Conservation (phyloP, 2,113 vertebrate species). For the Forbesichthys papilliferus region DNA sequence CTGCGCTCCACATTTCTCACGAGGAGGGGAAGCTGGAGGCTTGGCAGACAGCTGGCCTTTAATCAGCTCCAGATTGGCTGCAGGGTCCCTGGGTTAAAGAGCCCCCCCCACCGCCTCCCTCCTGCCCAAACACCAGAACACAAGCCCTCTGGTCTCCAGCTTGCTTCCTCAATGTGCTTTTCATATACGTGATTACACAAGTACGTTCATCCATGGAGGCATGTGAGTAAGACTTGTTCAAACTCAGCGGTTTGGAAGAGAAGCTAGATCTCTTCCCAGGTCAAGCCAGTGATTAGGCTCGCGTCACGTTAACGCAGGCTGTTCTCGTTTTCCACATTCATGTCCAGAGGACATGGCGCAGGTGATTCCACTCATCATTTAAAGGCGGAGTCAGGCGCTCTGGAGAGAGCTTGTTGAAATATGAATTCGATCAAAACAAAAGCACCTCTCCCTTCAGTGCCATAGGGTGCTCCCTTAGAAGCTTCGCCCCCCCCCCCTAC, state of each 20-base stretch:
- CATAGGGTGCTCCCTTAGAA: too few relatives aligned
- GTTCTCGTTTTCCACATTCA: constrained; percentile 16
- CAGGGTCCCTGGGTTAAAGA: constrained; percentile 56
- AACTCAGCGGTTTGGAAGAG: constrained; percentile 40
- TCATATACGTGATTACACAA: constrained; percentile 62
- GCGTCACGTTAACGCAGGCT: constrained; percentile 3
- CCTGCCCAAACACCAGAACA: constrained; percentile 48
- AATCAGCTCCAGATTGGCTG: constrained; percentile 86
- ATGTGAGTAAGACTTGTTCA: constrained; percentile 47
- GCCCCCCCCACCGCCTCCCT: constrained; percentile 1
- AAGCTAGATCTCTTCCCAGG: constrained; percentile 30
- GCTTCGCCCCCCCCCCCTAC: too few relatives aligned
- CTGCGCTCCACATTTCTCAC: constrained; percentile 66
- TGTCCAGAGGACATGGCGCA: constrained; percentile 8
- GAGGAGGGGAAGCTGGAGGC: constrained; percentile 34
- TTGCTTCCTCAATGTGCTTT: constrained; percentile 62
- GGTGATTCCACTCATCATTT: not conserved
- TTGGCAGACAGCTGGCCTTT: constrained; percentile 84
- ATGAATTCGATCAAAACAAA: too few relatives aligned
- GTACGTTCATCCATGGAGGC: constrained; percentile 59
- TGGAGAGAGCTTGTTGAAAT: too few relatives aligned
- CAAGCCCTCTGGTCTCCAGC: constrained; percentile 46
- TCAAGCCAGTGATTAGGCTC: constrained; percentile 17
- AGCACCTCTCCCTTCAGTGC: too few relatives aligned
- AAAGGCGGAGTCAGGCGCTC: too few relatives aligned